Evolutionary conservation across 2,888 invertebrate genomes (phyloP), one percentile per base, ranked within the genome.

Genomic region (Dasypogon diadema): DNA sequence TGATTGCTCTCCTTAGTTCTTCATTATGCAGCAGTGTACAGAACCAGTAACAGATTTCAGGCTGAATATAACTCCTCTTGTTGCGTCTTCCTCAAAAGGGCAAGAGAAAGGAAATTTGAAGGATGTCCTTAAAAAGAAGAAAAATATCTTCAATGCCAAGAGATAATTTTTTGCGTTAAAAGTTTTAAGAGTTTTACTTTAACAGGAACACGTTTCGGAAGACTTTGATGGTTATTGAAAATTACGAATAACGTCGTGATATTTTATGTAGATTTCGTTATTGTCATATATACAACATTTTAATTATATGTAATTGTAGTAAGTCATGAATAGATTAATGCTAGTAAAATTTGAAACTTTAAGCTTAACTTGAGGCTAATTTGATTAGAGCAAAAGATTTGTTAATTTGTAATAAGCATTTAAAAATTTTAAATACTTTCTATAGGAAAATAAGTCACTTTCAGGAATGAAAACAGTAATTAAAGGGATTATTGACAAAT

Each of bases 101-200:
- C 24, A 22, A 12, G 12, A 42, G 2, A 75, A 74, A 56, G 77
- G 72, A 16, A 73, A 72, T 42, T 24, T 70, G 16, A 77, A 77
- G 68, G 76, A 76, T 56, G 65, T 74, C 2, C 22, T 77, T 1
- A 77, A 75, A 56, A 77, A 75, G 74, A 77, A 77, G 51, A 42
- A 54, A 24, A 56, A 18, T 14, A 75, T 74, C 46, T 48, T 56
- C 46, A 58, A 37, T 2, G n/a, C 55, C 8, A 56, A 55, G 18
- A 68, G 51, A 51, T 68, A 68, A 68, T 26, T 56, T 5, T 18
- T 24, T 14, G 2, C 5, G 3, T 16, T n/a, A n/a, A n/a, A n/a
- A n/a, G n/a, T n/a, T n/a, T n/a, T n/a, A n/a, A n/a, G n/a, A n/a
- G n/a, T n/a, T n/a, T n/a, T n/a, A n/a, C n/a, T n/a, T n/a, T 42